Evolutionary conservation across 2,113 vertebrate species (phyloP).

Genomic region (Epinephelus lanceolatus): DNA sequence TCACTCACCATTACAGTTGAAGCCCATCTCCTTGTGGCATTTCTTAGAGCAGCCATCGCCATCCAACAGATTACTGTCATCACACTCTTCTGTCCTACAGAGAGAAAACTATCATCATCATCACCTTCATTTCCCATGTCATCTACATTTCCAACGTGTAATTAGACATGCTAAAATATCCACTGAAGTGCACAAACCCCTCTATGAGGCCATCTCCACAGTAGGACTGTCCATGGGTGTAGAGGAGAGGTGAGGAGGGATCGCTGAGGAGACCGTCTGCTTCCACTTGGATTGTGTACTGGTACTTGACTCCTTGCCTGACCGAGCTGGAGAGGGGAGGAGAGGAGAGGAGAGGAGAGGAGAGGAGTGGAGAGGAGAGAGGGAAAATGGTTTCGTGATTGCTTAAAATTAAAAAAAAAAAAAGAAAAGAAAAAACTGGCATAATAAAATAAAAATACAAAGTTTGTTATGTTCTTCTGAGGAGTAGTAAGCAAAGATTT

Average conservation of each 20-base stretch:
- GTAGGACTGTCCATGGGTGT: constrained; percentile 88
- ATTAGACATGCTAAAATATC: neutral
- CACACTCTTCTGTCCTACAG: constrained; percentile 91
- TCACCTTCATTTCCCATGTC: neutral
- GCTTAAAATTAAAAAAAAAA: neutral
- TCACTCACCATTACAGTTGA: constrained; percentile 91
- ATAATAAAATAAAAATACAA: neutral
- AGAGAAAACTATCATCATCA: constrained; percentile 15
- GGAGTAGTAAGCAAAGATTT: neutral
- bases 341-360: too few species aligned
- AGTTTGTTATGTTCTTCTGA: constrained; percentile 17
- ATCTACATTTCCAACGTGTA: neutral
- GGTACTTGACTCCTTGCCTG: constrained; percentile 85
- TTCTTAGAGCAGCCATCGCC: constrained; percentile 95
- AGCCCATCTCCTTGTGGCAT: constrained; percentile 89
- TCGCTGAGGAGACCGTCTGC: constrained; percentile 86
- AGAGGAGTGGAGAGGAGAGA: neutral
- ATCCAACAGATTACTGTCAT: constrained; percentile 91
- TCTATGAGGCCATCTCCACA: constrained; percentile 92
- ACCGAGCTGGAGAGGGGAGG: constrained; percentile 86
- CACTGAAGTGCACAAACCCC: constrained; percentile 80
- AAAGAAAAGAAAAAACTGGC: neutral
- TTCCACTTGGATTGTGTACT: constrained; percentile 90
- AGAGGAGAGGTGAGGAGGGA: constrained; percentile 87
- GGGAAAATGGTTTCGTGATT: constrained; percentile 12